Evolutionary conservation across 2,113 vertebrate species (phyloP).

Genomic region (Crotalus horridus): DNA sequence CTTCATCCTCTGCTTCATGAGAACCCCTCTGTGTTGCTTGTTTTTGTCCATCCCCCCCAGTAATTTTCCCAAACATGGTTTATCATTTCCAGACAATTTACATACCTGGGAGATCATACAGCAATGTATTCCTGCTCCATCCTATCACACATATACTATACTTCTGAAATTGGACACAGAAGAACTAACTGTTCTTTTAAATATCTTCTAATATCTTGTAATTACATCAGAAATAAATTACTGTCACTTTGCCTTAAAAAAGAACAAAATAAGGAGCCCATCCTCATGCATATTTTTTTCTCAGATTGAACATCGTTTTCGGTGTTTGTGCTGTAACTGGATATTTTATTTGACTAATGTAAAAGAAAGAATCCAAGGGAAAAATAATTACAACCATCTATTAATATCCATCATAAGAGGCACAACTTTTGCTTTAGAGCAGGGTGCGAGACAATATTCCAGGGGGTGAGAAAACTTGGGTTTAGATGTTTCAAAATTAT

Average conservation of each 20-base stretch:
- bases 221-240: not conserved
- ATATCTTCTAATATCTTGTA: not conserved
- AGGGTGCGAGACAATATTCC: too few species aligned
- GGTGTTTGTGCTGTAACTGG: not conserved
- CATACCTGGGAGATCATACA: not conserved
- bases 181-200: not conserved
- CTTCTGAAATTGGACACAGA: not conserved
- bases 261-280: not conserved
- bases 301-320: not conserved
- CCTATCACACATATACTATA: not conserved
- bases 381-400: not conserved
- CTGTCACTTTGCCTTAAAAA: not conserved
- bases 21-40: not conserved
- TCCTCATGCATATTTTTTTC: not conserved
- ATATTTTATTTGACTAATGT: not conserved
- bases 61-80: not conserved
- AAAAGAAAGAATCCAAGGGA: not conserved
- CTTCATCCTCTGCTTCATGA: not conserved
- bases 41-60: not conserved
- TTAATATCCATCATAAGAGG: not conserved
- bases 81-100: not conserved
- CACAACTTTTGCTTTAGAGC: not conserved
- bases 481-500: too few species aligned
- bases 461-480: too few species aligned
- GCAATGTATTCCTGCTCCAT: not conserved